Evolutionary conservation across 2,797 vertebrate species (phyloP).

Genomic region (Scomberomorus guttatus): DNA sequence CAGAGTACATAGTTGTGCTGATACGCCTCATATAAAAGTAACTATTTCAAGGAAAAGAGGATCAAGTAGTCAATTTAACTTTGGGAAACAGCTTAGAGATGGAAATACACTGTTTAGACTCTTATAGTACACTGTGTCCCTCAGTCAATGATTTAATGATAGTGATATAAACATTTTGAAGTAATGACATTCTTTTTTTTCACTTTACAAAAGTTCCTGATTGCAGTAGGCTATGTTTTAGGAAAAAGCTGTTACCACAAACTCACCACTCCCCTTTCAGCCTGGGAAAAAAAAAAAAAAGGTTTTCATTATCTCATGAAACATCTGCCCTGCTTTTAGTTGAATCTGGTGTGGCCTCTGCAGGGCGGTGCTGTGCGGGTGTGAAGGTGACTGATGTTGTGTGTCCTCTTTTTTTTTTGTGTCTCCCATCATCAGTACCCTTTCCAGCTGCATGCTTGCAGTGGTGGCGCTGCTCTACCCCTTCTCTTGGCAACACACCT

Average conservation of each 20-base stretch:
- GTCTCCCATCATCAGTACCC: slow-evolving; percentile 86
- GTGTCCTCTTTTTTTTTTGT: slow-evolving; percentile 24
- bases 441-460: slow-evolving; percentile 96
- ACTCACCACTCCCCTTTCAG: slow-evolving; percentile 28
- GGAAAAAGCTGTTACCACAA: slow-evolving; percentile 18
- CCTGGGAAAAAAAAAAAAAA: slow-evolving; percentile 23
- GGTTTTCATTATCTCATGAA: slow-evolving; percentile 48
- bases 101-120: slow-evolving; percentile 21
- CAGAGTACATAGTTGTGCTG: slow-evolving; percentile 40
- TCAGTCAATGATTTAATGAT: slow-evolving; percentile 28
- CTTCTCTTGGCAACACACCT: slow-evolving; percentile 99
- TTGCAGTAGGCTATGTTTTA: background rate
- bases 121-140: slow-evolving; percentile 3
- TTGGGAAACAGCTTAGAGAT: slow-evolving; percentile 12
- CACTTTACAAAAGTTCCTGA: background rate
- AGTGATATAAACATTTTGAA: slow-evolving; percentile 26
- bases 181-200: background rate
- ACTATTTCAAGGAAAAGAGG: slow-evolving; percentile 52
- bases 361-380: background rate
- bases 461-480: slow-evolving; percentile 98
- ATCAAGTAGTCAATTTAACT: slow-evolving; percentile 48
- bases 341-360: slow-evolving; percentile 1
- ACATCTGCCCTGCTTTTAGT: slow-evolving; percentile 55
- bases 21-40: slow-evolving; percentile 48
- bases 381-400: background rate